Percentiles rank a stretch among this genome's conserved stretches.
Conservation (phyloP, 2,888 invertebrate species). For the Yponomeuta sedellus region DNA sequence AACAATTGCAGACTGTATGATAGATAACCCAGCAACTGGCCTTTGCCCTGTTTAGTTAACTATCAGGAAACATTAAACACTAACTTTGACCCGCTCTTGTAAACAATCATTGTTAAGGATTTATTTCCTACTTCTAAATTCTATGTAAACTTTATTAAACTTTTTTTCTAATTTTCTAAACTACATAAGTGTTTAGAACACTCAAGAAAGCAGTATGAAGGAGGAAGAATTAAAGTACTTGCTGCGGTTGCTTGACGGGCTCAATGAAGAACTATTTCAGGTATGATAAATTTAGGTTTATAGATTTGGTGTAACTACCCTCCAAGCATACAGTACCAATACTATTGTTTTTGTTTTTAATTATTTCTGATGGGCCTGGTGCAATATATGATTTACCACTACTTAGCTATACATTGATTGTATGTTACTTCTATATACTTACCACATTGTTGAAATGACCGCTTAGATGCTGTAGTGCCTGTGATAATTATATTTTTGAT, state of each 20-base stretch:
- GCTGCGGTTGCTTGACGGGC: constrained; percentile 53
- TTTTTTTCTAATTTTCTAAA: background rate
- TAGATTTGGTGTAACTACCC: background rate
- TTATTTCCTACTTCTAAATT: background rate
- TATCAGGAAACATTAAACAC: constrained; percentile 9
- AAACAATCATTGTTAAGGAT: background rate
- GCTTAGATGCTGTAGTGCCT: too few species aligned
- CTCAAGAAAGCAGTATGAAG: constrained; percentile 41
- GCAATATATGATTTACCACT: too few species aligned
- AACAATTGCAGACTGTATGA: background rate
- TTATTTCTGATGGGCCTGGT: background rate
- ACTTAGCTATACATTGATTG: too few species aligned
- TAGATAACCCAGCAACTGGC: background rate
- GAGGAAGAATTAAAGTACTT: constrained; percentile 65
- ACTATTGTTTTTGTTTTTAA: constrained; percentile 14
- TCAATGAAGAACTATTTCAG: constrained; percentile 50
- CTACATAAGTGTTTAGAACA: background rate
- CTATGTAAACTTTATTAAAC: background rate
- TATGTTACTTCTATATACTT: too few species aligned
- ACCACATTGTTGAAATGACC: too few species aligned
- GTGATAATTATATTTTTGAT: too few species aligned
- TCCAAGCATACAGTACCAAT: background rate
- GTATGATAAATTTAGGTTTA: constrained; percentile 34
- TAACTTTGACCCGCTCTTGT: background rate
- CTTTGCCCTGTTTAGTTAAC: background rate